Conservation (phyloP, 2,113 vertebrate genomes). For the Etheostoma spectabile region DNA sequence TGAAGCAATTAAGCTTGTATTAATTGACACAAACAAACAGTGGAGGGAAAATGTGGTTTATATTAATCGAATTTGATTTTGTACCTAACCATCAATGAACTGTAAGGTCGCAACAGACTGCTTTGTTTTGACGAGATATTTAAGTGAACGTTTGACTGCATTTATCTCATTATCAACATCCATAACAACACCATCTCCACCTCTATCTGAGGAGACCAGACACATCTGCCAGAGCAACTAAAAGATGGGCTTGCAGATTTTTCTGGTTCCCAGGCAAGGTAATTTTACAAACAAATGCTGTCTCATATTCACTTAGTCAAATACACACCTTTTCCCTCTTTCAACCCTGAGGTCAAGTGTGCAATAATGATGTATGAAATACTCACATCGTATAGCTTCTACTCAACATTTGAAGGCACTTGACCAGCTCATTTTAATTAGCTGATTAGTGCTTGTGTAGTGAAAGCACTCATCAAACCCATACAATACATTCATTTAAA, state of each 20-base stretch:
- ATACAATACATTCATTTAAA: slow-evolving; percentile 19
- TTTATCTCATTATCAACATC: background rate
- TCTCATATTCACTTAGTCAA: background rate
- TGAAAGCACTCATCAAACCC: slow-evolving; percentile 21
- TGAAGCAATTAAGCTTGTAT: background rate
- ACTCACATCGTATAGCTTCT: slow-evolving; percentile 30
- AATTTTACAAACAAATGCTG: slow-evolving; percentile 7
- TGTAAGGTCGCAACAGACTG: background rate
- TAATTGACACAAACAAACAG: background rate
- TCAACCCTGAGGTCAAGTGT: slow-evolving; percentile 56
- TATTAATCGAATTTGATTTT: background rate
- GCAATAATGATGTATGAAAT: slow-evolving; percentile 48
- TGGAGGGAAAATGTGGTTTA: background rate
- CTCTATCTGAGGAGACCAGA: background rate
- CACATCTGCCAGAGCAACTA: too few relatives aligned
- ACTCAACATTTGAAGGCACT: slow-evolving; percentile 65
- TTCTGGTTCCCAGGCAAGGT: background rate
- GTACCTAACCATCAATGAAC: background rate
- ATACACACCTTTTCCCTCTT: background rate
- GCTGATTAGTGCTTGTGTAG: slow-evolving; percentile 9
- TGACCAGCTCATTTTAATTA: slow-evolving; percentile 47
- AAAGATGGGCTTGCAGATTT: too few relatives aligned
- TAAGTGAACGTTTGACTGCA: too few relatives aligned
- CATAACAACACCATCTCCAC: background rate
- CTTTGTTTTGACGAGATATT: too few relatives aligned